Evolutionary conservation across 1,140 invertebrate species (phyloP), one percentile per base, ranked within the genome.

Genomic region (Leptinotarsa defecta): DNA sequence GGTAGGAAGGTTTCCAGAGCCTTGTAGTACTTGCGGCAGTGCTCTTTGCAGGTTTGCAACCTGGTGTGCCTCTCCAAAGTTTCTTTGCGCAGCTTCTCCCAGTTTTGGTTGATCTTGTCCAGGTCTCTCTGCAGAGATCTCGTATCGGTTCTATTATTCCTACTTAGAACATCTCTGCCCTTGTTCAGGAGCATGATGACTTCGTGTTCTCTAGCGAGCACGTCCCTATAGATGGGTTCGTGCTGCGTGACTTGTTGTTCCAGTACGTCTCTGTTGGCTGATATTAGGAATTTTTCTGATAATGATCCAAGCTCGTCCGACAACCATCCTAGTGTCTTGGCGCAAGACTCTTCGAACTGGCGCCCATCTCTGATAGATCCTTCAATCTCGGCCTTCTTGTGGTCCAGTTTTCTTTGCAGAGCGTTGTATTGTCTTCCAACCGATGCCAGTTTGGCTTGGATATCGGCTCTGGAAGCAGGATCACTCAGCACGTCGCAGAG

Each of bases 111-210:
- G 78, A 97, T 94, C 80, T 93, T 93, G 81, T 97, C 95, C 4
- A 97, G 85, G 79, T 96, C 94, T 48, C 93, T 84, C 78, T 89
- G 87, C 20, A 88, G 82, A 63, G 86, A 86, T 52, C 89, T 85
- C 20, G 86, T 85, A 34, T 90, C 86, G 75, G 87, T 88, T 78
- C 90, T 90, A 4, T 82, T 89, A 1, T 90, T 89, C 72, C 91
- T 90, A 1, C 89, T 85, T 2, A 93, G 81, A 74, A 94, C 88
- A 79, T 95, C 94, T 73, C 91, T 88, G 77, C 96, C 97, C 87
- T 97, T 97, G 82, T 97, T 96, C 20, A 98, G 86, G 4, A 98
- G 88, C 94, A 97, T 96, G 76, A 97, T 96, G 1, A 98, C 92
- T 87, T 98, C 96, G 81, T 97, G 95, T 83, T 98, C 96, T 76